Evolutionary conservation across 2,113 vertebrate genomes (phyloP).

Genomic region (Athene cunicularia): DNA sequence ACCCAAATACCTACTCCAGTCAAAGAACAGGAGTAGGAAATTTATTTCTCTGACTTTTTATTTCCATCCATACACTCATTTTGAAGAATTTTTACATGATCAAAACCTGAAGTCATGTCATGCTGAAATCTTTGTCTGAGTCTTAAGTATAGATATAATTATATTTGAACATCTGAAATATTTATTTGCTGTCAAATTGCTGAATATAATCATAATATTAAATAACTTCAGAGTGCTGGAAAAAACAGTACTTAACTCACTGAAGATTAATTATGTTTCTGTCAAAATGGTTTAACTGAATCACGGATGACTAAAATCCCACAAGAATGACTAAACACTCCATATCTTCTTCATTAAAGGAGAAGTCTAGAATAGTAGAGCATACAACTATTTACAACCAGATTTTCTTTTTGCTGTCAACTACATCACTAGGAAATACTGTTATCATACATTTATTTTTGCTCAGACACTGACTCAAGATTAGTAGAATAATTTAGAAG

Average conservation of each 20-base stretch:
- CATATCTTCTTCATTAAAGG: background rate
- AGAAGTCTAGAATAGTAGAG: background rate
- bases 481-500: background rate
- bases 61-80: background rate
- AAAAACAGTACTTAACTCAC: constrained; percentile 7
- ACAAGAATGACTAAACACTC: background rate
- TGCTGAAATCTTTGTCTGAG: background rate
- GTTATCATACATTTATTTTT: background rate
- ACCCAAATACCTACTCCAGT: background rate
- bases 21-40: background rate
- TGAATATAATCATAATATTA: constrained; percentile 8
- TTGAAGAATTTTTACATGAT: background rate
- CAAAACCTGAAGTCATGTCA: background rate
- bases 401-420: background rate
- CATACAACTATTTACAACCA: background rate
- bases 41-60: background rate
- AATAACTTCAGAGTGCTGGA: background rate
- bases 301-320: constrained; percentile 35
- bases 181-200: constrained; percentile 39
- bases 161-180: background rate
- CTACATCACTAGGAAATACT: background rate
- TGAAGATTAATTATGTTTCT: constrained; percentile 20
- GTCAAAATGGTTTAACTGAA: constrained; percentile 48
- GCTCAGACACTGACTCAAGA: background rate
- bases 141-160: constrained; percentile 2